Evolutionary conservation across 2,888 invertebrate genomes (phyloP), one percentile per base, ranked within the genome.

Genomic region (Crioceris asparagi): DNA sequence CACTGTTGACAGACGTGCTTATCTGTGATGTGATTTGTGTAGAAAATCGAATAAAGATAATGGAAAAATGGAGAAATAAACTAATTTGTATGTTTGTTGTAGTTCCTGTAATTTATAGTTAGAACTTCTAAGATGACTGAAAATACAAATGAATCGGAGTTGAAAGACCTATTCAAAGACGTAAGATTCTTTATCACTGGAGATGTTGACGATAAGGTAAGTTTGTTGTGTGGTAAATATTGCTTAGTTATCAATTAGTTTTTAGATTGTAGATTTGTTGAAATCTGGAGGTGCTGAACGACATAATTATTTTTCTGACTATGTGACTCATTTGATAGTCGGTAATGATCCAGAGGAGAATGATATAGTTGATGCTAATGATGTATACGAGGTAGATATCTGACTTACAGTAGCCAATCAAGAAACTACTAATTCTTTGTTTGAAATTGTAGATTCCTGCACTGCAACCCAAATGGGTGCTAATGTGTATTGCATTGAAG

Each of bases 311-410:
- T 79, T 91, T 53, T 83, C 87, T 44, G 90, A 92, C 66, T 84
- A 83, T 67, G 86, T 92, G 48, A 93, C 93, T 29, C 92, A 93
- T 71, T 72, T 91, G 53, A 84, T 96, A 58, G 88, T 90, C 52
- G 92, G 86, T 17, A 70, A 77, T 49, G 83, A 88, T 67, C 82
- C 82, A 39, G 77, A 83, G 53, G 88, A 90, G 61, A 82, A 77
- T 56, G 92, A 91, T 62, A 74, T 93, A 52, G 78, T 79, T 39
- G 90, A 91, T 68, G 92, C 92, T 7, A 81, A 82, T 60, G 94
- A 96, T 60, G 73, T 96, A 11, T 96, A 92, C 65, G 91, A 88
- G 66, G 81, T 91, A n/a, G n/a, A n/a, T n/a, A n/a, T n/a, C n/a
- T n/a, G n/a, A n/a, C n/a, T n/a, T n/a, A n/a, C n/a, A n/a, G n/a